Evolutionary conservation across 1,140 invertebrate species (phyloP).

Genomic region (Macrotrachela quadricornifera): DNA sequence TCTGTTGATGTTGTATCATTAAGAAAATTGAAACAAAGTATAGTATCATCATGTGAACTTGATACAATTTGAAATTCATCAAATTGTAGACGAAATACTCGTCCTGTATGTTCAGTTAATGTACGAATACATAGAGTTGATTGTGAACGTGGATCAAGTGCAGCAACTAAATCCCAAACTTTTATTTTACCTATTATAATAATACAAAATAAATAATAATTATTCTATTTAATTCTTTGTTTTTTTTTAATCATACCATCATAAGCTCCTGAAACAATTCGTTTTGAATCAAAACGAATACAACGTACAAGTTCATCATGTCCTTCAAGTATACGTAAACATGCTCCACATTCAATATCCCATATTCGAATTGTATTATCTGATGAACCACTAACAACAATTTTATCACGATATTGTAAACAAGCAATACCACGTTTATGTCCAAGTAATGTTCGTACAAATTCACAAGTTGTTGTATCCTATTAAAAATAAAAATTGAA

Average conservation of each 20-base stretch:
- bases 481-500: no score
- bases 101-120: conserved; percentile 75
- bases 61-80: conserved; percentile 99
- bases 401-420: conserved; percentile 82
- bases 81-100: conserved; percentile 95
- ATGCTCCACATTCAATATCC: conserved; percentile 96
- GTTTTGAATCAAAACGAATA: conserved; percentile 82
- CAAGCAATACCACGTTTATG: conserved; percentile 98
- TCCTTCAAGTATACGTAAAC: conserved; percentile 83
- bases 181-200: conserved; percentile 56
- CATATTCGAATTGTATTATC: conserved; percentile 95
- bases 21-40: conserved; percentile 91
- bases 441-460: conserved; percentile 92
- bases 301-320: conserved; percentile 95
- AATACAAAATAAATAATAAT: no score
- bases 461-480: conserved; percentile 58
- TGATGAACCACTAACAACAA: conserved; percentile 92
- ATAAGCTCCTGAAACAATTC: conserved; percentile 96
- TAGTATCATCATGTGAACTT: conserved; percentile 98
- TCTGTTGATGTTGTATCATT: not conserved
- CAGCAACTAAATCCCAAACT: conserved; percentile 93
- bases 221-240: no score
- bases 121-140: conserved; percentile 79
- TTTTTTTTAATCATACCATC: no score
- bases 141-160: conserved; percentile 73